Conservation (phyloP, 1,140 invertebrate genomes). For the Penaeus vannamei region DNA sequence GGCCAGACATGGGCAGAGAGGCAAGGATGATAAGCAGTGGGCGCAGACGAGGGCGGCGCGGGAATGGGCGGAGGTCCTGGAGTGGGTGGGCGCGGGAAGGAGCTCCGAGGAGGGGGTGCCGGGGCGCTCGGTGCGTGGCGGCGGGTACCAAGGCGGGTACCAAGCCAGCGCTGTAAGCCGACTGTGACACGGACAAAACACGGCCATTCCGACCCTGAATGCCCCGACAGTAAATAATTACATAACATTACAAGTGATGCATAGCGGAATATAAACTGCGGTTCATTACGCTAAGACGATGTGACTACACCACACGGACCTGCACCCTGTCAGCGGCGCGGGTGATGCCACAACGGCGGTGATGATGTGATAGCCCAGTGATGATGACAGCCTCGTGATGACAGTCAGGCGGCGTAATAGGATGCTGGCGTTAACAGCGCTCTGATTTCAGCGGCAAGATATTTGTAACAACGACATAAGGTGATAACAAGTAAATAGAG, state of each 20-base stretch:
- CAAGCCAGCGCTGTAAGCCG: slow-evolving; percentile 51
- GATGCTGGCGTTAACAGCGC: too few relatives aligned
- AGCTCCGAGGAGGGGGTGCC: not conserved
- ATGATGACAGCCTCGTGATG: too few relatives aligned
- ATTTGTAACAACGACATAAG: too few relatives aligned
- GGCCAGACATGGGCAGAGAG: too few relatives aligned
- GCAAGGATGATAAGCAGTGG: too few relatives aligned
- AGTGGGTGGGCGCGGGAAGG: not conserved
- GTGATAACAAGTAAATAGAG: too few relatives aligned
- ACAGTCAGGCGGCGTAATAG: too few relatives aligned
- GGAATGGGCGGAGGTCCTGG: not conserved
- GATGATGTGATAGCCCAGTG: too few relatives aligned
- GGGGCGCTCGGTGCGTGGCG: not conserved
- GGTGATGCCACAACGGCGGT: too few relatives aligned
- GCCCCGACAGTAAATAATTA: slow-evolving; percentile 64
- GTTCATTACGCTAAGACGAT: slow-evolving; percentile 62
- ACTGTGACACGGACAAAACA: slow-evolving; percentile 62
- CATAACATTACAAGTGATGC: slow-evolving; percentile 64
- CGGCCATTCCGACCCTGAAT: slow-evolving; percentile 61
- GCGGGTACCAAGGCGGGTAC: slow-evolving; percentile 9
- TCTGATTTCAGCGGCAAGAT: too few relatives aligned
- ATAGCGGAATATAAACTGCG: slow-evolving; percentile 64
- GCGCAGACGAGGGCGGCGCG: too few relatives aligned
- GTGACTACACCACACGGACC: slow-evolving; percentile 44
- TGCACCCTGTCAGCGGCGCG: too few relatives aligned